These are phyloP conservation scores for Pseudomyrmex concolor DNA, from an alignment of 1,140 invertebrate species.

Conservation along the genomic window DNA sequence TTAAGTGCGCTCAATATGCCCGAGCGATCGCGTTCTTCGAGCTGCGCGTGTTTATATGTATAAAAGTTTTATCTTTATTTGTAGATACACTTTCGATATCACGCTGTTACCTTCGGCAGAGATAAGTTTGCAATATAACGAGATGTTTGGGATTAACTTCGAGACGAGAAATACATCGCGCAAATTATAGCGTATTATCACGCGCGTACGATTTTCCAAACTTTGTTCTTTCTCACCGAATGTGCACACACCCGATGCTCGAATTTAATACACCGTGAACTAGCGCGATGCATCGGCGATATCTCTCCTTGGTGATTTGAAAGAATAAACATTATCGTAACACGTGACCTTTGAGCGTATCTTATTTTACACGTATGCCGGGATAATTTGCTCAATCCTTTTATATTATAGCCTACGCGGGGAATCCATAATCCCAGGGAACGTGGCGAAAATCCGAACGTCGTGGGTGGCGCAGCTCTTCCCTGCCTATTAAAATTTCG, in stretches of 20 bases:
- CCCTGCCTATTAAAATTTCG: slow-evolving; percentile 36
- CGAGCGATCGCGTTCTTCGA: slow-evolving; percentile 12
- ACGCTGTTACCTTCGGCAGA: background rate
- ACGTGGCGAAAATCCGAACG: slow-evolving; percentile 47
- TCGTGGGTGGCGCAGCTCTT: slow-evolving; percentile 50
- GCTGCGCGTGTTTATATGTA: too few species aligned
- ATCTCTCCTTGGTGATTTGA: slow-evolving; percentile 38
- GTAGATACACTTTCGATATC: background rate
- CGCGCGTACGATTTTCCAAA: background rate
- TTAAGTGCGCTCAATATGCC: slow-evolving; percentile 1
- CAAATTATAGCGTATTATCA: background rate
- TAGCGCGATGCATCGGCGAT: slow-evolving; percentile 6
- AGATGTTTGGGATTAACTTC: slow-evolving; percentile 20
- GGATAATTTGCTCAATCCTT: slow-evolving; percentile 37
- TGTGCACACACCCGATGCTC: background rate
- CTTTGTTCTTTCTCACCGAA: slow-evolving; percentile 45
- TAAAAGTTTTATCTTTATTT: background rate
- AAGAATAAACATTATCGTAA: slow-evolving; percentile 54
- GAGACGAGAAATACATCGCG: slow-evolving; percentile 12
- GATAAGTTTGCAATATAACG: background rate
- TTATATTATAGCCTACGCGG: slow-evolving; percentile 39
- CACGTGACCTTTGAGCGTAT: slow-evolving; percentile 14
- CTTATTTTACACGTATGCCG: slow-evolving; percentile 35
- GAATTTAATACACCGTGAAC: slow-evolving; percentile 49
- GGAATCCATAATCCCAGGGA: slow-evolving; percentile 37